Conservation (phyloP, 2,113 vertebrate species). For the Connochaetes taurinus region DNA sequence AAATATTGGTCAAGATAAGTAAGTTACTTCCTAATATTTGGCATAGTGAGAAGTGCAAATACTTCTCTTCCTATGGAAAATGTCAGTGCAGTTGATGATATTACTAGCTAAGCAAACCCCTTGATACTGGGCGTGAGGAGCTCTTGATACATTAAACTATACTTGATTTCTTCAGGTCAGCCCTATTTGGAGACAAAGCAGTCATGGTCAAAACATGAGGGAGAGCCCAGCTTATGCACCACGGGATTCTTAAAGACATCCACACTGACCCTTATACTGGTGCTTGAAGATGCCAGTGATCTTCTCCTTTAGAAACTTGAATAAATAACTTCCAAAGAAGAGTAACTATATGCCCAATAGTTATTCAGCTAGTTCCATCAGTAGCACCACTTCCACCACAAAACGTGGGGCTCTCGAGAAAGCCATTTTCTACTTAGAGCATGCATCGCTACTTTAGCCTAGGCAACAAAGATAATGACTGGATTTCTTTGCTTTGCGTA, state of each 20-base stretch:
- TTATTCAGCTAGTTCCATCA: background rate
- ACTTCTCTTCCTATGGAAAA: background rate
- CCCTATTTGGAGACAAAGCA: background rate
- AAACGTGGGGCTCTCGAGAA: background rate
- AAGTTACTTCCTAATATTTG: background rate
- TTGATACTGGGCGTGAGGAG: background rate
- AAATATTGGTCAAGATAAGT: background rate
- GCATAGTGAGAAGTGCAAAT: background rate
- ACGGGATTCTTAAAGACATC: background rate
- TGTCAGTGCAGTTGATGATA: background rate
- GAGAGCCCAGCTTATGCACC: background rate
- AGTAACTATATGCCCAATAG: background rate
- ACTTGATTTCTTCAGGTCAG: background rate
- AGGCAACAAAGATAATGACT: background rate
- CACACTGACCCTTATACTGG: background rate
- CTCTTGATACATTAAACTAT: background rate
- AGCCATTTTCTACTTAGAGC: background rate
- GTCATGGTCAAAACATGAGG: background rate
- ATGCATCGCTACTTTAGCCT: background rate
- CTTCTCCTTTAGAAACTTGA: background rate
- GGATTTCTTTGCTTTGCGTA: background rate
- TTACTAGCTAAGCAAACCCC: background rate
- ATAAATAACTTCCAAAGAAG: background rate
- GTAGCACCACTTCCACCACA: background rate
- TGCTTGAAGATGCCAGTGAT: background rate